These are phyloP conservation scores for Alcis repandata DNA, from an alignment of 2,888 invertebrate genomes.

Conservation along the genomic window DNA sequence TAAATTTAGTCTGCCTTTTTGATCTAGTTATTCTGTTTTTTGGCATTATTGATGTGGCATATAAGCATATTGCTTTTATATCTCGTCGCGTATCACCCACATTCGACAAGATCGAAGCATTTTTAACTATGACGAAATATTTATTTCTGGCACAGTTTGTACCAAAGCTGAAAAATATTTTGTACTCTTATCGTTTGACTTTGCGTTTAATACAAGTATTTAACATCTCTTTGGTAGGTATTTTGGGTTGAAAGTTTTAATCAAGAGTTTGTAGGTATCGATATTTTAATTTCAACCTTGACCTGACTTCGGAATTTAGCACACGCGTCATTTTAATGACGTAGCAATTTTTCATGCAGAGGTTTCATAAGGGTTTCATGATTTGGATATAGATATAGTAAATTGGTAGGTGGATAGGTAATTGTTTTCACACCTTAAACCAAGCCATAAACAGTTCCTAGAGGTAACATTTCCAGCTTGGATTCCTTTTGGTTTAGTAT, in stretches of 20 bases:
- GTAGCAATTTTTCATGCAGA: not conserved
- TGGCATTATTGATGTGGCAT: slow-evolving; percentile 14
- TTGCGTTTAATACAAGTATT: slow-evolving; percentile 15
- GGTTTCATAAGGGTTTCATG: no score
- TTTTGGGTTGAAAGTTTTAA: not conserved
- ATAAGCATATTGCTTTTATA: slow-evolving; percentile 23
- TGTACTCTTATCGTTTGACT: slow-evolving; percentile 36
- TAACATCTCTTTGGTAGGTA: not conserved
- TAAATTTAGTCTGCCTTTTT: not conserved
- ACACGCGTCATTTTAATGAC: slow-evolving; percentile 5
- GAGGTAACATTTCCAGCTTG: no score
- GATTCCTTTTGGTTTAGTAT: no score
- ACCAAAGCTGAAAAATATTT: slow-evolving; percentile 34
- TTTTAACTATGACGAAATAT: slow-evolving; percentile 38
- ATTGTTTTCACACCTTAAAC: not conserved
- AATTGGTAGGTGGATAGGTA: not conserved
- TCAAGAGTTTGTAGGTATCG: not conserved
- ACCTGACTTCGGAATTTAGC: slow-evolving; percentile 3
- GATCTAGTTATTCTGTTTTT: not conserved
- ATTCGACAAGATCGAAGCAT: slow-evolving; percentile 35
- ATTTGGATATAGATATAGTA: not conserved
- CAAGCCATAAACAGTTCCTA: not conserved
- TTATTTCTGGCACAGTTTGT: slow-evolving; percentile 44
- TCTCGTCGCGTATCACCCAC: slow-evolving; percentile 26
- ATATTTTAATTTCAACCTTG: not conserved